Base-by-base conservation (phyloP, 2,797 vertebrate genomes). In the Dromococcyx pavoninus region DNA sequence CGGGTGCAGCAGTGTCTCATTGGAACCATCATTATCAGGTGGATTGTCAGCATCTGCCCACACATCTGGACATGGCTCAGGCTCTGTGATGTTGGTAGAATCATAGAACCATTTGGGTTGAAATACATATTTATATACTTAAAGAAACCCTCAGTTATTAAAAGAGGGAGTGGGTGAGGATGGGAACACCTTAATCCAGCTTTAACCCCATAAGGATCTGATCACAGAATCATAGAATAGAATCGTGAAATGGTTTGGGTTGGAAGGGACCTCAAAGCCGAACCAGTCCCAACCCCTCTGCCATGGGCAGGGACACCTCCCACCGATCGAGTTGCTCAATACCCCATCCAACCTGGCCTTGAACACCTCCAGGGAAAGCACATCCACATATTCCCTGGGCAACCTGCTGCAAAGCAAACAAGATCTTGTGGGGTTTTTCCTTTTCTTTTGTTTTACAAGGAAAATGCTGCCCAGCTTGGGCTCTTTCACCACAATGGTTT, bases 351-450 rank as follows among this genome's bases (percentile, higher is more conserved):
- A n/a, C n/a, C n/a, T n/a, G n/a, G n/a, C n/a, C n/a, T n/a, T n/a
- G n/a, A n/a, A n/a, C n/a, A n/a, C n/a, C n/a, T n/a, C n/a, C n/a
- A n/a, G n/a, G n/a, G n/a, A n/a, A n/a, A n/a, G n/a, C n/a, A n/a
- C n/a, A n/a, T n/a, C n/a, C n/a, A n/a, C n/a, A n/a, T n/a, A n/a
- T n/a, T n/a, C n/a, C n/a, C n/a, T n/a, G n/a, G n/a, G n/a, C n/a
- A n/a, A n/a, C n/a, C n/a, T n/a, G n/a, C n/a, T n/a, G n/a, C n/a
- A n/a, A n/a, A n/a, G n/a, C 3, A 69, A 54, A 27, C 1, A 16
- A 4, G 9, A 19, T 0, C 0, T 25, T 28, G 53, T 53, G 21
- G 4, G 1, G 3, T 17, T 35, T 43, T 4, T 1, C 0, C 0
- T 27, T 14, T 25, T 7, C n/a, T n/a, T n/a, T n/a, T n/a, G n/a